A percentile compares a stretch with the other conserved stretches of the same genome.
These are phyloP conservation scores for Pogonomyrmex californicus DNA, from an alignment of 1,140 invertebrate species.

Conservation along the genomic window DNA sequence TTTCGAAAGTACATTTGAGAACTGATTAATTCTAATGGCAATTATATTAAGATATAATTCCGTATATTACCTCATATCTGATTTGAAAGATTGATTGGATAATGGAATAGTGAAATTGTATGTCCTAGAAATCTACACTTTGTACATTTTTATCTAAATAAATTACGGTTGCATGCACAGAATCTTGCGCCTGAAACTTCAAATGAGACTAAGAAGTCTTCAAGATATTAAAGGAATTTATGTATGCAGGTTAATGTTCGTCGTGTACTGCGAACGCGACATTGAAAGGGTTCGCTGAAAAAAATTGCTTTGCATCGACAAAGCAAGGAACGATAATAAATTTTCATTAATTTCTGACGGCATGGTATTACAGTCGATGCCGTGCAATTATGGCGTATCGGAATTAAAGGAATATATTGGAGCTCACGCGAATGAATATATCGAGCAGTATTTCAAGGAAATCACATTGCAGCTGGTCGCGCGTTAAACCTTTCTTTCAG, in stretches of 20 bases:
- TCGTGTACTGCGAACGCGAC: background rate
- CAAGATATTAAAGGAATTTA: conserved; percentile 29
- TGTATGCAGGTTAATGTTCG: conserved; percentile 18
- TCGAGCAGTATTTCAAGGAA: conserved; percentile 23
- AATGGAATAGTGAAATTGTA: background rate
- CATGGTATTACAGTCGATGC: conserved; percentile 37
- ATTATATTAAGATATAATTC: background rate
- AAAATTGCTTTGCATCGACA: conserved; percentile 12
- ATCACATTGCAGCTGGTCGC: conserved; percentile 33
- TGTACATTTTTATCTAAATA: background rate
- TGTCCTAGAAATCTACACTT: background rate
- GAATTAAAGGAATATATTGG: conserved; percentile 49
- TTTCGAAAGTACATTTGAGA: background rate
- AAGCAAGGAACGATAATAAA: conserved; percentile 32
- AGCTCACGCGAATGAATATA: conserved; percentile 25
- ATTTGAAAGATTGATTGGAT: background rate
- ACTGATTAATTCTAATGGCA: background rate
- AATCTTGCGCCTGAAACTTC: background rate
- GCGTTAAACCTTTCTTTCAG: background rate
- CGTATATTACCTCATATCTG: background rate
- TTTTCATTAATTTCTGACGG: conserved; percentile 58
- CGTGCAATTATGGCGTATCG: conserved; percentile 31
- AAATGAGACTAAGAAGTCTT: background rate
- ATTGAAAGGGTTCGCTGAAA: conserved; percentile 16
- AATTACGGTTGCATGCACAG: background rate